Evolutionary conservation across 2,797 vertebrate species (phyloP).

Genomic region (Hippocampus kuda): DNA sequence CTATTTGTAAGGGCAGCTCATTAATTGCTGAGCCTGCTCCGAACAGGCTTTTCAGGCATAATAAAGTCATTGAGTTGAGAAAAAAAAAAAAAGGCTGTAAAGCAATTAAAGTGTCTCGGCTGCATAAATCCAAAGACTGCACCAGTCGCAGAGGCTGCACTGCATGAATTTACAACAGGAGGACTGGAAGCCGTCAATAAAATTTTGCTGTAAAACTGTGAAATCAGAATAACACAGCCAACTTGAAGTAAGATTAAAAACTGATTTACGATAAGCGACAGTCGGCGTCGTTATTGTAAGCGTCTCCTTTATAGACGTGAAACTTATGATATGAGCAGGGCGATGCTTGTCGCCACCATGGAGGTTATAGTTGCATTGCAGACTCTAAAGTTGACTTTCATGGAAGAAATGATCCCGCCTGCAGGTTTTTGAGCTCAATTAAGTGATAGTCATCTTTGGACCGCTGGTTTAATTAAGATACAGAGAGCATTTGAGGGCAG

Average conservation of each 20-base stretch:
- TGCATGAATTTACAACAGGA: neutral
- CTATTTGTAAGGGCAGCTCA: neutral
- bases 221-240: neutral
- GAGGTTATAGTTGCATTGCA: conserved; percentile 19
- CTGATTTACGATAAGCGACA: neutral
- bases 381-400: conserved; percentile 26
- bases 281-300: neutral
- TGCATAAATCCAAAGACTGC: neutral
- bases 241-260: neutral
- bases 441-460: conserved; percentile 53
- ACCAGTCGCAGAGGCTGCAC: neutral
- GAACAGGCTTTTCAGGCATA: neutral
- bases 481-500: conserved; percentile 27
- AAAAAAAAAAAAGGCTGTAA: neutral
- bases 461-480: conserved; percentile 46
- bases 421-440: conserved; percentile 44
- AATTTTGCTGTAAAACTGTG: neutral
- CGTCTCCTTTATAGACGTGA: neutral
- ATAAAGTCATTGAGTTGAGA: neutral
- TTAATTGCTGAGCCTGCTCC: neutral
- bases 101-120: neutral
- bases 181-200: neutral
- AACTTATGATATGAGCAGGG: neutral
- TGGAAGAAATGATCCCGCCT: conserved; percentile 16
- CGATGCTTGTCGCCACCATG: conserved; percentile 14